Percentiles rank a stretch among this genome's conserved stretches.
Conservation (phyloP, 2,113 vertebrate species). For the Taxidea taxus region DNA sequence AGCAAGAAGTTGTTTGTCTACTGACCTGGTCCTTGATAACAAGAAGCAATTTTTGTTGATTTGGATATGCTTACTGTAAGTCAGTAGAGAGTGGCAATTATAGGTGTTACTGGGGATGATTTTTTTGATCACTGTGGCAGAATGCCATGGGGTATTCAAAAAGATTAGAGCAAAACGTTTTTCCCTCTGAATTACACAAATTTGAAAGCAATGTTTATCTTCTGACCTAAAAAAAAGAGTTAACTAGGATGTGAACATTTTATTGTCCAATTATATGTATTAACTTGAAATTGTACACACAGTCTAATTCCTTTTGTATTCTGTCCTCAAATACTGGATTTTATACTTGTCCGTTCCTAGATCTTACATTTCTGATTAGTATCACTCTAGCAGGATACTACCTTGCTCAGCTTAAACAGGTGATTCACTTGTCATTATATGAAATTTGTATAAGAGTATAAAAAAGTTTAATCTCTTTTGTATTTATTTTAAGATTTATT, state of each 20-base stretch:
- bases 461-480: not conserved
- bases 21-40: not conserved
- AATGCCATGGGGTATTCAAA: conserved; percentile 36
- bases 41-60: not conserved
- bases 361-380: not conserved
- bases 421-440: not conserved
- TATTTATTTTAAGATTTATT: not conserved
- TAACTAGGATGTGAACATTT: not conserved
- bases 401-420: not conserved
- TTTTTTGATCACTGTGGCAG: conserved; percentile 14
- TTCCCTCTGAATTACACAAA: conserved; percentile 40
- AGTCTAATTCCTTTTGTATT: not conserved
- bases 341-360: not conserved
- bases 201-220: conserved; percentile 60
- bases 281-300: not conserved
- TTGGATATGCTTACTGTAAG: not conserved
- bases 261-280: not conserved
- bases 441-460: not conserved
- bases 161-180: conserved; percentile 66
- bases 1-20: conserved; percentile 35
- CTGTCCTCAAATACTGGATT: not conserved
- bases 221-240: conserved; percentile 46
- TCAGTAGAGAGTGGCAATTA: conserved; percentile 38
- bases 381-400: not conserved
- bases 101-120: conserved; percentile 36